These are phyloP conservation scores for Amniataba percoides DNA, from an alignment of 2,797 vertebrate species.

Conservation along the genomic window DNA sequence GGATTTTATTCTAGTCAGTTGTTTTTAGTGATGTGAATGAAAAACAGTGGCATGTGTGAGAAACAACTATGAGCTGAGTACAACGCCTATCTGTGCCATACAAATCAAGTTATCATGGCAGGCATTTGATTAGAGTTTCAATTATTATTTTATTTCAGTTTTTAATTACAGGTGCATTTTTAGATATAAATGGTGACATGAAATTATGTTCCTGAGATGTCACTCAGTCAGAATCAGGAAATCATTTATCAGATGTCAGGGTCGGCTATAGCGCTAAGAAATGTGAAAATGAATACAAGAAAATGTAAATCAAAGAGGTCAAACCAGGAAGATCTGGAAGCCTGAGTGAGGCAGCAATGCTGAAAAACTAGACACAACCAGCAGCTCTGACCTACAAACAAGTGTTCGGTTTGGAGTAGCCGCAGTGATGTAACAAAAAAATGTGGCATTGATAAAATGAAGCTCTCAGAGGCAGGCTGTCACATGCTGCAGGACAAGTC, in stretches of 20 bases:
- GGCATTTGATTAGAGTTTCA: slow-evolving; percentile 15
- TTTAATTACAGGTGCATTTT: background rate
- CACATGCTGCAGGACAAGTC: slow-evolving; percentile 78
- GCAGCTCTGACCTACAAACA: background rate
- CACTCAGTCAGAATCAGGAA: background rate
- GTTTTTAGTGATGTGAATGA: background rate
- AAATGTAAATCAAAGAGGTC: background rate
- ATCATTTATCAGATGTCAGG: background rate
- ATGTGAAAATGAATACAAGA: slow-evolving; percentile 8
- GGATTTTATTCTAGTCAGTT: no score
- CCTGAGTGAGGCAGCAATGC: background rate
- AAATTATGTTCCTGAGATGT: background rate
- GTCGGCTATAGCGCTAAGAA: background rate
- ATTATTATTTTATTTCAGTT: no score
- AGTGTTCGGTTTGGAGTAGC: background rate
- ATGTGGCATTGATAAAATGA: slow-evolving; percentile 20
- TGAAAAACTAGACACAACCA: background rate
- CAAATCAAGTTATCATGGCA: slow-evolving; percentile 29
- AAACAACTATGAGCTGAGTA: slow-evolving; percentile 8
- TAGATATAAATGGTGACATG: background rate
- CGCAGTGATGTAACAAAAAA: slow-evolving; percentile 5
- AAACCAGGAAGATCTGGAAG: background rate
- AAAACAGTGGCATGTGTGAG: slow-evolving; percentile 25
- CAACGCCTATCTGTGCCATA: slow-evolving; percentile 30
- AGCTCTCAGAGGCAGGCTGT: slow-evolving; percentile 46